Base-by-base conservation (phyloP, 2,797 vertebrate species). In the Labroides dimidiatus region DNA sequence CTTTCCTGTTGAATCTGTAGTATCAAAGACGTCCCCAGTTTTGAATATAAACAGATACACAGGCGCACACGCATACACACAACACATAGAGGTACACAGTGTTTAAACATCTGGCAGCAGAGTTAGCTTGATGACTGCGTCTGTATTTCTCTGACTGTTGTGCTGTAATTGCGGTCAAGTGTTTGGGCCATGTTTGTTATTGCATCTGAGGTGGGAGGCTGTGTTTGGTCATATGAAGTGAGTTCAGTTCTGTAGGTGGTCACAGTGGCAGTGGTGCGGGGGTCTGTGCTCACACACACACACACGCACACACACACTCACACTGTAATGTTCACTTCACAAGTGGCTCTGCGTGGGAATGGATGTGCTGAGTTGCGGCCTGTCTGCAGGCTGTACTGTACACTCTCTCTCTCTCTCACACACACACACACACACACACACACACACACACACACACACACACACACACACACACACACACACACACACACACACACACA, bases 281-380 rank as follows among this genome's bases (percentile, higher is more conserved):
- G 36, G 30, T 33, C 21, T 13, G 37, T 12, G 9, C 51, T 53
- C 47, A 33, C 13, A 16, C 61, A 47, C 63, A 41, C 36, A 56
- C 61, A 54, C 50, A 36, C 11, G 8, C 30, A 33, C 42, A 41
- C 10, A 14, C 57, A 49, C 63, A 41, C 41, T 53, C 61, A 55
- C 50, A 30, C 11, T 37, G 60, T 72, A 68, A 27, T 64, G 75
- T 83, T 80, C 51, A 59, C 75, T 81, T 85, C 58, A 82, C 62
- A 76, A 84, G 86, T 87, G 80, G 60, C 64, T 79, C 16, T 89
- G 87, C 71, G 84, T 89, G 86, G 82, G 86, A 72, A 71, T 73
- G 63, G 75, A 79, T 84, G 73, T 72, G 81, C 72, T 65, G 84
- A 75, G 84, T 75, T 53, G 77, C 69, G 85, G 68, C 75, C 81